Evolutionary conservation across 2,888 invertebrate genomes (phyloP).

Genomic region (Hyles lineata): DNA sequence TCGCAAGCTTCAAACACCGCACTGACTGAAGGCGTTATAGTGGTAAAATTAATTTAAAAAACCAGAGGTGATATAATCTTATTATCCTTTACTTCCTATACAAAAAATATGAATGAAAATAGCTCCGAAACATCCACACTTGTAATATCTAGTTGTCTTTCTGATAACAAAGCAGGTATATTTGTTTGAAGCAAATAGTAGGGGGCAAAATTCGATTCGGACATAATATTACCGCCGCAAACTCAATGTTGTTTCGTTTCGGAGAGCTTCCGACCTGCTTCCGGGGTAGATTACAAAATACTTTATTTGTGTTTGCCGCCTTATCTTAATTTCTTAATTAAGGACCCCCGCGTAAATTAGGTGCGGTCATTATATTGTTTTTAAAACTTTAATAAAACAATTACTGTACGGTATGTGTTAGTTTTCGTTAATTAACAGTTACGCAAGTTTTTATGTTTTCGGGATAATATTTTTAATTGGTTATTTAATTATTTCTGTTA

Average conservation of each 20-base stretch:
- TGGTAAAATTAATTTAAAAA: too few relatives aligned
- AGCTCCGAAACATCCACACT: too few relatives aligned
- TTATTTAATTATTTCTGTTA: background rate
- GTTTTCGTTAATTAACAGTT: background rate
- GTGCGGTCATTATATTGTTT: constrained; percentile 21
- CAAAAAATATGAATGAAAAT: too few relatives aligned
- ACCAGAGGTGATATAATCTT: too few relatives aligned
- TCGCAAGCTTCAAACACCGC: too few relatives aligned
- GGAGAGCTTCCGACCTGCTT: constrained; percentile 75
- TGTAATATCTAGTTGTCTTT: too few relatives aligned
- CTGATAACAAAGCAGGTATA: too few relatives aligned
- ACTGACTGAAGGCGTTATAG: too few relatives aligned
- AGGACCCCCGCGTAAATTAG: constrained; percentile 49
- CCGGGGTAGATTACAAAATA: constrained; percentile 74
- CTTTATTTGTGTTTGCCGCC: constrained; percentile 67
- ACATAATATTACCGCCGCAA: constrained; percentile 70
- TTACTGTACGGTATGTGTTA: background rate
- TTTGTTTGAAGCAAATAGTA: constrained; percentile 43
- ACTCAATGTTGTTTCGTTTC: constrained; percentile 63
- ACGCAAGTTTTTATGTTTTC: background rate
- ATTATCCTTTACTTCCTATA: too few relatives aligned
- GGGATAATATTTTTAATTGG: background rate
- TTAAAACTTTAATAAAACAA: constrained; percentile 8
- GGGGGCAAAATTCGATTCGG: constrained; percentile 54
- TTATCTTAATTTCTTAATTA: constrained; percentile 83